Conservation (phyloP, 2,113 vertebrate genomes). For the Sylvietta virens region DNA sequence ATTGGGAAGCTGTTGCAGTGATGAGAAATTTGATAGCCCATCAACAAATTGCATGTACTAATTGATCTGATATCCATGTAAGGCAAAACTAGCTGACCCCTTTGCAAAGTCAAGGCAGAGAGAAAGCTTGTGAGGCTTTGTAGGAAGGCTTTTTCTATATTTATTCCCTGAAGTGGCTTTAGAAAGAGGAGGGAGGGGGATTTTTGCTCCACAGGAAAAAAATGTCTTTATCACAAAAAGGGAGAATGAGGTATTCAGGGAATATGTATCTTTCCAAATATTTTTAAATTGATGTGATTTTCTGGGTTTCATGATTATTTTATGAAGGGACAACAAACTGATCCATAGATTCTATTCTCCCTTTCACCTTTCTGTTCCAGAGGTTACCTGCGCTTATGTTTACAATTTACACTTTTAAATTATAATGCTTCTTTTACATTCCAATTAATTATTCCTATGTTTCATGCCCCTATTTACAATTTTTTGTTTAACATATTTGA, state of each 20-base stretch:
- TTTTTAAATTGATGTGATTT: neutral
- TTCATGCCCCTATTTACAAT: neutral
- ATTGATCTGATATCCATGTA: neutral
- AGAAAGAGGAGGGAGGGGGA: accelerated
- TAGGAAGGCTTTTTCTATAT: neutral
- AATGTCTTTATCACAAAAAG: neutral
- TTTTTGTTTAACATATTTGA: neutral
- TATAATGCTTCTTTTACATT: neutral
- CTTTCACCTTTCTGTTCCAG: neutral
- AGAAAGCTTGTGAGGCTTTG: neutral
- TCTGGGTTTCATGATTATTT: neutral
- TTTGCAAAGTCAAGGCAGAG: neutral
- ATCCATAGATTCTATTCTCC: neutral
- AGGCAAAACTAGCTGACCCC: neutral
- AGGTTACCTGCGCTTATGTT: neutral
- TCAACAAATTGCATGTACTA: neutral
- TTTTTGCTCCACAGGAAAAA: neutral
- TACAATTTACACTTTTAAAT: neutral
- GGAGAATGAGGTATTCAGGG: neutral
- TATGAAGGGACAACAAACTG: neutral
- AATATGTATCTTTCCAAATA: neutral
- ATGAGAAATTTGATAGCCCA: neutral
- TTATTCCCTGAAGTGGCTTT: neutral
- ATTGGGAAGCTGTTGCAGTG: neutral
- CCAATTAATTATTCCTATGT: neutral